Percentiles rank a stretch among this genome's conserved stretches.
phyloP scores from a whole-genome alignment of 1,140 invertebrate species.

The Cherax destructor region DNA sequence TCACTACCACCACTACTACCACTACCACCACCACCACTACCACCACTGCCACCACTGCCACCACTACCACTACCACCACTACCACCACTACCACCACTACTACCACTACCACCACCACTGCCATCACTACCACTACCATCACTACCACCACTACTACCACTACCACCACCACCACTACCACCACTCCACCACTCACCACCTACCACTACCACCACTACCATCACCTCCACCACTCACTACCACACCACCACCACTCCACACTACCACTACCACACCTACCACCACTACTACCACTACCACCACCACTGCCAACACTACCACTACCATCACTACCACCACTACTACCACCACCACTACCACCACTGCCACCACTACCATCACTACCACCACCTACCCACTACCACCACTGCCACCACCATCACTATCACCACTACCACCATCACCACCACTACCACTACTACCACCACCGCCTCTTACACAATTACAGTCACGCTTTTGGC shows the following conservation, averaged over 20 bases:
- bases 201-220: slow-evolving; percentile 25
- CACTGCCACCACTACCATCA: too few species aligned
- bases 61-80: background rate
- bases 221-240: slow-evolving; percentile 10
- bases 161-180: slow-evolving; percentile 27
- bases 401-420: background rate
- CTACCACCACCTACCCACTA: too few species aligned
- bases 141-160: slow-evolving; percentile 33
- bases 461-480: background rate
- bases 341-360: too few species aligned
- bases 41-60: background rate
- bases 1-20: background rate
- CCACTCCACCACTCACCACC: background rate
- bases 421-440: background rate
- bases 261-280: background rate
- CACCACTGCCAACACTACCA: background rate
- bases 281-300: background rate
- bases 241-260: slow-evolving; percentile 29
- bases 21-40: background rate
- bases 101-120: background rate
- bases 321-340: too few species aligned
- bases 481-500: slow-evolving; percentile 23
- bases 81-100: background rate
- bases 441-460: background rate
- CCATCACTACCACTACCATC: slow-evolving; percentile 27